Conservation (phyloP, 2,888 invertebrate genomes). For the Molorchus minor region DNA sequence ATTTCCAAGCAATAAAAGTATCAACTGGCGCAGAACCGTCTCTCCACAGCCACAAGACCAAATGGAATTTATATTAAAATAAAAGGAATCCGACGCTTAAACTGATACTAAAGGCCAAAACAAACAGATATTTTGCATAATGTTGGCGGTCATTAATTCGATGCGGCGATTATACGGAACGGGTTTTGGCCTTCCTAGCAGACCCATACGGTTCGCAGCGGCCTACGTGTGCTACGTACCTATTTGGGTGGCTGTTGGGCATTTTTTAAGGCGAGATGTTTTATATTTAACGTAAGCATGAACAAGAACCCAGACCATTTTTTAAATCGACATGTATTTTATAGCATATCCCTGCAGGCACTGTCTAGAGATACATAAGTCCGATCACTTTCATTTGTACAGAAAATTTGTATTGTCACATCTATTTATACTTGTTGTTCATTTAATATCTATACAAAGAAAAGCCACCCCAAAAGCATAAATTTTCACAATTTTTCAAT, state of each 20-base stretch:
- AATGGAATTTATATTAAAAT: slow-evolving; percentile 55
- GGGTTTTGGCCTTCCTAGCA: slow-evolving; percentile 16
- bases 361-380: no score
- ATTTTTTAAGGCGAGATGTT: no score
- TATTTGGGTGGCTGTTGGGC: slow-evolving; percentile 22
- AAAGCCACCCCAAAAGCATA: no score
- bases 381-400: no score
- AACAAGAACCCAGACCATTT: no score
- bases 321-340: no score
- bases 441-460: no score
- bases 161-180: slow-evolving; percentile 28
- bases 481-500: no score
- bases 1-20: slow-evolving; percentile 51
- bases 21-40: slow-evolving; percentile 32
- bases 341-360: no score
- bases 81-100: slow-evolving; percentile 51
- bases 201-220: slow-evolving; percentile 16
- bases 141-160: slow-evolving; percentile 48
- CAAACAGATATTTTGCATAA: slow-evolving; percentile 55
- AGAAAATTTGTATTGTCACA: no score
- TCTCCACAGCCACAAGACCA: slow-evolving; percentile 19
- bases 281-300: no score
- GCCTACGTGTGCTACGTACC: slow-evolving; percentile 15
- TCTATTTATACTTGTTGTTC: no score
- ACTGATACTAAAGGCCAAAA: slow-evolving; percentile 51